Evolutionary conservation across 2,113 vertebrate species (phyloP), one percentile per base, ranked within the genome.

Genomic region (Leptobrachium leishanense): DNA sequence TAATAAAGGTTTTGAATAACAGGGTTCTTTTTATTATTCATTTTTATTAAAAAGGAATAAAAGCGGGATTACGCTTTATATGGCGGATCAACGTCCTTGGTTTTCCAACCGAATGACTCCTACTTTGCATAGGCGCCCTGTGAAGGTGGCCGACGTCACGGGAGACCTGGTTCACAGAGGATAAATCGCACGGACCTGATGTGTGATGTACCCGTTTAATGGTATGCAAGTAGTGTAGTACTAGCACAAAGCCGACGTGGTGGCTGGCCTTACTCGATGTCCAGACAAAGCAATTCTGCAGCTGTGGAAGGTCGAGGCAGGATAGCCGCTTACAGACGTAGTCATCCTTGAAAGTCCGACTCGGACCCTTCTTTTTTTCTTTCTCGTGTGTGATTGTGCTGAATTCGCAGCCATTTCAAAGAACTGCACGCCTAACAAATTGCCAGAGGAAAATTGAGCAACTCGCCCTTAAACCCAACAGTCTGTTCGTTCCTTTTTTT

Each of bases 361-460:
- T 31, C 9, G 40, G 43, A 57, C 41, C 15, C 10, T 20, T 41
- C 9, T 20, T 53, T 10, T 13, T 11, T 39, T 65, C 20, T 10
- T 13, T 11, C 6, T 65, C 20, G 42, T 55, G 63, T 11, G 20
- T 55, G 55, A 9, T 65, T 68, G 20, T 54, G 41, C 65, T 68
- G 75, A 68, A 53, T 46, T 67, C 54, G 74, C 63, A 76, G 46
- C 46, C 73, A 44, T 65, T 15, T 11, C 41, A 68, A 44, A 40
- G 72, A n/a, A 74, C 4, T 5, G 46, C 46, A 50, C 46, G 8
- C 8, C 8, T 50, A 50, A 63, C 43, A 44, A 64, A 43, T 20
- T 75, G 8, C 41, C 44, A 31, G 20, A 75, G 20, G 15, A 53
- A 6, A 75, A 64, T 31, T 75, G 62, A 50, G 57, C 73, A 44